These are phyloP conservation scores for Philonicus albiceps DNA, from an alignment of 2,888 invertebrate genomes.

Conservation along the genomic window DNA sequence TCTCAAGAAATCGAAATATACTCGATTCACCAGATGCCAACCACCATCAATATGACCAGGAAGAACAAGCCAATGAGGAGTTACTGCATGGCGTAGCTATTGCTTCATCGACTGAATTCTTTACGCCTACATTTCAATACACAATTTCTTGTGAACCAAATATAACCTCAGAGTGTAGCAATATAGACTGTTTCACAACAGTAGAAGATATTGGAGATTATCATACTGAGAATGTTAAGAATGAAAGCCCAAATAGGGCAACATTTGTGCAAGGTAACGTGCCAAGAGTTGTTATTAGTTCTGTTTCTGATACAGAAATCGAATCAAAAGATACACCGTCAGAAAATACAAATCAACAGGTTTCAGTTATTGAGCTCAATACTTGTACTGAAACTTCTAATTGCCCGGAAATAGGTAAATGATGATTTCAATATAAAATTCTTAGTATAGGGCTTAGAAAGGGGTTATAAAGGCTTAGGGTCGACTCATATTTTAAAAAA, in stretches of 20 bases:
- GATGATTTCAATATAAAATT: neutral
- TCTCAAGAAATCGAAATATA: constrained; percentile 45
- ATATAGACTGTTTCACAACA: neutral
- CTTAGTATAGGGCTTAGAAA: neutral
- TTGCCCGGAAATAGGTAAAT: neutral
- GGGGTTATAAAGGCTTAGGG: no score
- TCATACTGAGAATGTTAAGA: neutral
- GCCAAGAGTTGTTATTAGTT: constrained; percentile 6
- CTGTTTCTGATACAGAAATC: neutral
- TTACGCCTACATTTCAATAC: neutral
- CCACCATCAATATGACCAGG: neutral
- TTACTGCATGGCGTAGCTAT: constrained; percentile 37
- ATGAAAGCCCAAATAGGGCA: neutral
- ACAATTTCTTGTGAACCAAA: neutral
- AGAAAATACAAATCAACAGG: neutral
- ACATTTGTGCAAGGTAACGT: constrained; percentile 37
- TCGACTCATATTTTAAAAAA: no score
- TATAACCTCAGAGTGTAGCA: neutral
- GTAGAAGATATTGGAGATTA: neutral
- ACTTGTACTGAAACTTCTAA: neutral
- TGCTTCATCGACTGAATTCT: constrained; percentile 29
- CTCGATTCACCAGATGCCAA: neutral
- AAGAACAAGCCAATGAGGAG: neutral
- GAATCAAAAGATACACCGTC: neutral
- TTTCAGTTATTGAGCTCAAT: neutral